Conservation (phyloP, 2,888 invertebrate species). For the Nemotelus nigrinus region DNA sequence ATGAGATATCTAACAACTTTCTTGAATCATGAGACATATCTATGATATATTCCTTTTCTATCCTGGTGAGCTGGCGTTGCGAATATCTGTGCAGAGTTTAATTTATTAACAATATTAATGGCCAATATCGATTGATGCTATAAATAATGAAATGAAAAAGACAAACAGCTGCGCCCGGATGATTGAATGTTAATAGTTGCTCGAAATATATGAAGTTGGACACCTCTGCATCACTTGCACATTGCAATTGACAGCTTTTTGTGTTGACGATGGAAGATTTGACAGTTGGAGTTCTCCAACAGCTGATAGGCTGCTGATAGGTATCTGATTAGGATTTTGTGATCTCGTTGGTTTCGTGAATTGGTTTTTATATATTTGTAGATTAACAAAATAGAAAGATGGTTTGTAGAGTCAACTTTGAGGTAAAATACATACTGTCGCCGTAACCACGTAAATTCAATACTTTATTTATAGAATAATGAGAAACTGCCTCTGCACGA, state of each 20-base stretch:
- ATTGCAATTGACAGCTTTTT: too few species aligned
- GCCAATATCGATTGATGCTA: too few species aligned
- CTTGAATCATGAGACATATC: too few species aligned
- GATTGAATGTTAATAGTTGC: neutral
- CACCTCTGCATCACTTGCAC: neutral
- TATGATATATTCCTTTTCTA: too few species aligned
- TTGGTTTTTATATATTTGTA: neutral
- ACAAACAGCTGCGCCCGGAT: too few species aligned
- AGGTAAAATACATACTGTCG: slow-evolving; percentile 32
- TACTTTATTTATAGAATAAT: slow-evolving; percentile 67
- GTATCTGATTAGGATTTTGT: neutral
- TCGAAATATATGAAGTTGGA: neutral
- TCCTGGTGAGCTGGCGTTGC: too few species aligned
- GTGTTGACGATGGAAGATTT: neutral
- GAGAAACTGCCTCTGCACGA: slow-evolving; percentile 69
- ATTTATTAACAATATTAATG: too few species aligned
- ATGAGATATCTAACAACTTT: too few species aligned
- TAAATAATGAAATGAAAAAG: too few species aligned
- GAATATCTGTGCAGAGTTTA: too few species aligned
- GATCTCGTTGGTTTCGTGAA: neutral
- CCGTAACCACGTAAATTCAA: neutral
- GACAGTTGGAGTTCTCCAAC: neutral
- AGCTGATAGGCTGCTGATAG: neutral
- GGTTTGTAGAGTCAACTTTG: slow-evolving; percentile 45
- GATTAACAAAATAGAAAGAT: neutral